Base-by-base conservation (phyloP, 2,113 vertebrate species). In the Sapayoa aenigma region DNA sequence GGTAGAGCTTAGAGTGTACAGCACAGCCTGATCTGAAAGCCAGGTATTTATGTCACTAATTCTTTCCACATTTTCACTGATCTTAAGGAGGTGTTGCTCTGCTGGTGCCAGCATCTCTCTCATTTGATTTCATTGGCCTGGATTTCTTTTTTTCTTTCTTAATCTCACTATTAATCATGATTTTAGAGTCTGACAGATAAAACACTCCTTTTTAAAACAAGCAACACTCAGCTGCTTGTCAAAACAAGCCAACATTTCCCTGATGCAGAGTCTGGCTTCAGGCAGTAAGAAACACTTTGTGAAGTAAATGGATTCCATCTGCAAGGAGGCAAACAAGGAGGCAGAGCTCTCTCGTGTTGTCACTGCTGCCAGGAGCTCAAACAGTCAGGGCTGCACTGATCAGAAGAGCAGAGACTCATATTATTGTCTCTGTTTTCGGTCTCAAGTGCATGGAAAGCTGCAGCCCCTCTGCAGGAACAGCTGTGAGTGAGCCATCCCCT, bases 211-310 rank as follows among this genome's bases (percentile, higher is more conserved):
- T 92, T 82, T n/a, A 88, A 95, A 94, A 52, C 69, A 92, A 88
- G 90, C 82, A 89, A 46, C 28, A 9, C 84, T 91, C 73, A 58
- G 75, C 87, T 84, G 65, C 93, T 25, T 92, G 94, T 95, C 96
- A 95, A 86, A 96, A 89, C 90, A 92, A 92, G 73, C 60, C 37
- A 62, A 66, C 81, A 66, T 79, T 91, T 95, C 89, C 93, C 87
- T 85, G 81, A 33, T 72, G 87, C 94, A 69, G 49, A 89, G 67
- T 3, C 75, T 94, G 84, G 59, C 91, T 96, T 42, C 84, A 93
- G 87, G 77, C 78, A 90, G 90, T 78, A 55, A 87, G 71, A 11
- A 93, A 59, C 78, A 42, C 90, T 93, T 67, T 39, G 85, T 35
- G 86, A 50, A 94, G 62, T 14, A 87, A 94, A 93, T 82, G 50